A percentile compares a stretch with the other conserved stretches of the same genome.
Evolutionary conservation across 2,113 vertebrate species (phyloP).

Genomic region (Oxyura jamaicensis): DNA sequence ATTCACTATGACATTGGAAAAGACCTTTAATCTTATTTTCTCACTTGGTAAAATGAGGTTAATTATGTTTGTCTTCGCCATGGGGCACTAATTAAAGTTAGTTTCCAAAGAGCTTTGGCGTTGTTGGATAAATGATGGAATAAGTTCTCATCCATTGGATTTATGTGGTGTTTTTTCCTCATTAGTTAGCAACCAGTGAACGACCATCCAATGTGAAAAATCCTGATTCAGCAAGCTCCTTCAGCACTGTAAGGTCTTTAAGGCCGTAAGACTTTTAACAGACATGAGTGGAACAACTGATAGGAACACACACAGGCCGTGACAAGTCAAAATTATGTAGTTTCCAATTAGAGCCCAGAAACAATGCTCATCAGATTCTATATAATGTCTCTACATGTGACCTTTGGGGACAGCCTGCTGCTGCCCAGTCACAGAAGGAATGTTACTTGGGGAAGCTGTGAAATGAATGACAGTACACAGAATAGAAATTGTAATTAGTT

Average conservation of each 20-base stretch:
- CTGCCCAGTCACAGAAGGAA: neutral
- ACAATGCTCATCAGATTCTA: neutral
- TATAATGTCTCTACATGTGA: neutral
- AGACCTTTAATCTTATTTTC: neutral
- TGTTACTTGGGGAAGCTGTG: neutral
- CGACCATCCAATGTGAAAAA: neutral
- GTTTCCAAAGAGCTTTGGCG: neutral
- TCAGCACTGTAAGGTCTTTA: neutral
- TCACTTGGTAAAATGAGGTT: neutral
- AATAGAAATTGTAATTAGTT: slow-evolving; percentile 14
- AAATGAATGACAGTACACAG: neutral
- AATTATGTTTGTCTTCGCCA: neutral
- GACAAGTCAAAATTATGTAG: neutral
- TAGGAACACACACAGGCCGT: accelerated
- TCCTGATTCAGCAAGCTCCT: slow-evolving; percentile 28
- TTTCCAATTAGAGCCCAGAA: slow-evolving; percentile 22
- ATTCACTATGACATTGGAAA: neutral
- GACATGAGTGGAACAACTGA: neutral
- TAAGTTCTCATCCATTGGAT: neutral
- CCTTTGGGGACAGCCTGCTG: slow-evolving; percentile 19
- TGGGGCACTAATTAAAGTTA: neutral
- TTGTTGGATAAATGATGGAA: neutral
- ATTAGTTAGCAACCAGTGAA: neutral
- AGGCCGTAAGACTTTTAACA: neutral
- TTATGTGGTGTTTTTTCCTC: neutral